Evolutionary conservation across 2,888 invertebrate species (phyloP).

Genomic region (Thymelicus acteon): DNA sequence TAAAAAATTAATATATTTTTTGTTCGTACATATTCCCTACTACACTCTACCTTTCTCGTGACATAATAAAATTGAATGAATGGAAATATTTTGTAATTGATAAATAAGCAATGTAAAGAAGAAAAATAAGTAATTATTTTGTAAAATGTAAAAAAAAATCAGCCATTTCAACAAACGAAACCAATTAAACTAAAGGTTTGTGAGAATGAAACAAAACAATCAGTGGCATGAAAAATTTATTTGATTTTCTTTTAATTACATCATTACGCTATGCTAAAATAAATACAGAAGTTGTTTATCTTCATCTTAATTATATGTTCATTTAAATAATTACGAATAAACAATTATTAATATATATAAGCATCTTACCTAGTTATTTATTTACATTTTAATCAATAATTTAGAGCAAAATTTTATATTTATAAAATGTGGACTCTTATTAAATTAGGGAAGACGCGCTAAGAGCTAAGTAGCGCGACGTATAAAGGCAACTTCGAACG

Average conservation of each 20-base stretch:
- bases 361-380: constrained; percentile 75
- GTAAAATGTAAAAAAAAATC: too few species aligned
- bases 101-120: too few species aligned
- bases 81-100: too few species aligned
- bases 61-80: too few species aligned
- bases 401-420: constrained; percentile 32
- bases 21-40: too few species aligned
- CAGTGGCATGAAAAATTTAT: constrained; percentile 84
- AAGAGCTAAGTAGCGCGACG: too few species aligned
- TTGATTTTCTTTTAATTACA: constrained; percentile 81
- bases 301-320: constrained; percentile 74
- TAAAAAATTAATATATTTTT: too few species aligned
- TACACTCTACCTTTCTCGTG: too few species aligned
- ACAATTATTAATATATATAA: constrained; percentile 68
- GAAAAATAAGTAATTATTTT: too few species aligned
- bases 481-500: too few species aligned
- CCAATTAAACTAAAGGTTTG: too few species aligned
- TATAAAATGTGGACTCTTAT: constrained; percentile 12
- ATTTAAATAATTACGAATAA: constrained; percentile 75
- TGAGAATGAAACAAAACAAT: constrained; percentile 50
- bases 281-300: constrained; percentile 82
- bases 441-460: neutral
- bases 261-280: constrained; percentile 80
- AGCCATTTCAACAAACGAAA: neutral
- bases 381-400: constrained; percentile 69